These are phyloP conservation scores for Chionoecetes opilio DNA, from an alignment of 1,140 invertebrate genomes.

Conservation along the genomic window DNA sequence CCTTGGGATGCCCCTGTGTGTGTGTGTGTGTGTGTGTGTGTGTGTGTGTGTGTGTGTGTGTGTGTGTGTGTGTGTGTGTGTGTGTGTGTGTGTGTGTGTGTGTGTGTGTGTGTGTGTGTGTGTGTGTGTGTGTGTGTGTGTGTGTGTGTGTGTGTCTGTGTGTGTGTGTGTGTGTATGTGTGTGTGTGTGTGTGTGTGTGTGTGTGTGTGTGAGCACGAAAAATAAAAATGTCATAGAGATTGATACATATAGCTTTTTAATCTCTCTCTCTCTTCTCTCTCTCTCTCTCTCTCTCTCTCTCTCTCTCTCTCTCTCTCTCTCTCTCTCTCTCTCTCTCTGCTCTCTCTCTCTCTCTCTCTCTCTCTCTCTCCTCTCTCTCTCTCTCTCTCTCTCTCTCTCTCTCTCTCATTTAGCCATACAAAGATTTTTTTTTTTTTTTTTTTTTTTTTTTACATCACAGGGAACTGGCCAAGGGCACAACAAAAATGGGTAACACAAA, in stretches of 20 bases:
- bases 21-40: constrained; percentile 56
- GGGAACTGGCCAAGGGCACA: too few relatives aligned
- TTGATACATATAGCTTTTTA: neutral
- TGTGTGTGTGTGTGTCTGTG: constrained; percentile 34
- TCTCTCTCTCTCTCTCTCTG: neutral
- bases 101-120: constrained; percentile 52
- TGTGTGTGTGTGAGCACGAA: neutral
- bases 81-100: constrained; percentile 38
- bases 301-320: neutral
- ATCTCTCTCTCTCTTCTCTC: too few relatives aligned
- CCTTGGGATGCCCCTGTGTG: neutral
- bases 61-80: constrained; percentile 14
- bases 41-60: constrained; percentile 24
- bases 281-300: constrained; percentile 48
- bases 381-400: neutral
- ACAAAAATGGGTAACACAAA: too few relatives aligned
- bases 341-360: neutral
- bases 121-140: constrained; percentile 21
- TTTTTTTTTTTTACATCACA: too few relatives aligned
- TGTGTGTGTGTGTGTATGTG: constrained; percentile 50
- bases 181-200: constrained; percentile 21
- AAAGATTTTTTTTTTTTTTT: too few relatives aligned
- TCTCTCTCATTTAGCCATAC: neutral
- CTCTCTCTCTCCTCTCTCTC: neutral
- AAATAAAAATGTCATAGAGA: neutral